A percentile compares a stretch with the other conserved stretches of the same genome.
Conservation (phyloP, 2,888 invertebrate genomes). For the Invenusta paracnida region DNA sequence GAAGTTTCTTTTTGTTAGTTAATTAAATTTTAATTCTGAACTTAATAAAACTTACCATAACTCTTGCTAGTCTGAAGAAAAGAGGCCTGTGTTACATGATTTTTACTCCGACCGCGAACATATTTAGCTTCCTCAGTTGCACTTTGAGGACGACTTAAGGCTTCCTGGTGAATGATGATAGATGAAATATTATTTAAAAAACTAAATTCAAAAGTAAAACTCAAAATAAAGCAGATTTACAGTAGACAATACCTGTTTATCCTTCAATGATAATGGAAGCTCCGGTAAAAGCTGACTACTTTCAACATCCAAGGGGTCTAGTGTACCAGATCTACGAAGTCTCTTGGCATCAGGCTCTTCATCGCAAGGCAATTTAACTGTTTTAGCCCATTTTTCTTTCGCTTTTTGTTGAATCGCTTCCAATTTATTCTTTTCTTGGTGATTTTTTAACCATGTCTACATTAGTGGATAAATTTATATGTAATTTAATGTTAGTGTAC, state of each 20-base stretch:
- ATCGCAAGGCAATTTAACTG: constrained; percentile 47
- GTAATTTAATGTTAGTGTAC: no score
- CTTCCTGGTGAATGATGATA: neutral
- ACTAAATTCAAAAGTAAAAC: no score
- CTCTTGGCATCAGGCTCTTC: constrained; percentile 48
- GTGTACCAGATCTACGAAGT: constrained; percentile 50
- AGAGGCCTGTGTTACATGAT: neutral
- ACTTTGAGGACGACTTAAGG: constrained; percentile 29
- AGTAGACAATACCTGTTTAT: neutral
- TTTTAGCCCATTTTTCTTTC: constrained; percentile 50
- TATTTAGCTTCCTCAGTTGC: neutral
- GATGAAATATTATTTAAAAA: neutral
- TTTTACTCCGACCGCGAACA: neutral
- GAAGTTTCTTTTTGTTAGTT: no score
- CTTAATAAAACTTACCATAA: neutral
- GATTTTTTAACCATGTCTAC: constrained; percentile 56
- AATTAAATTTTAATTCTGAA: no score
- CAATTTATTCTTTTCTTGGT: constrained; percentile 54
- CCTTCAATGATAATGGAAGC: neutral
- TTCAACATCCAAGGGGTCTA: constrained; percentile 52
- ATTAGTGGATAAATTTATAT: no score
- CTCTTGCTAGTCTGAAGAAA: neutral
- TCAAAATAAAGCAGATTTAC: no score
- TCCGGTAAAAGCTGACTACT: constrained; percentile 52
- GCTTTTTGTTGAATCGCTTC: constrained; percentile 54